These are phyloP conservation scores for Temnopleurus reevesii DNA, from an alignment of 53 echinoderm and acorn worm species.

Conservation along the genomic window DNA sequence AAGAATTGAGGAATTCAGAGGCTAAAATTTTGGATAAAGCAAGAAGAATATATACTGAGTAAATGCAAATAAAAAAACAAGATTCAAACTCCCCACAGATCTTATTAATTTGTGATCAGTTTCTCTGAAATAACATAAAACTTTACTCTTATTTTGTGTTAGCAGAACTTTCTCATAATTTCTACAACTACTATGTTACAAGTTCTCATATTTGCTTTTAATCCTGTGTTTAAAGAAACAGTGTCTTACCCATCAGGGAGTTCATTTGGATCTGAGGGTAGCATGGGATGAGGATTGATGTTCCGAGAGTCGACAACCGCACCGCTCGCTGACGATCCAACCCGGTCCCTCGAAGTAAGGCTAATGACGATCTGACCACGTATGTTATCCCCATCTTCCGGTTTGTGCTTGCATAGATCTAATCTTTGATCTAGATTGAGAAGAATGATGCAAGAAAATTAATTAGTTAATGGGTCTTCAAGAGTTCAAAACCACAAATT, in stretches of 20 bases:
- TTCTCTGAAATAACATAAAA: too few relatives aligned
- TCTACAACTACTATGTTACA: too few relatives aligned
- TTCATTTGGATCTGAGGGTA: slow-evolving; percentile 88
- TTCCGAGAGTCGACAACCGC: slow-evolving; percentile 96
- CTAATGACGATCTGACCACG: slow-evolving; percentile 99
- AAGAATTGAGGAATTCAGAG: too few relatives aligned
- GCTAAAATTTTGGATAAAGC: too few relatives aligned
- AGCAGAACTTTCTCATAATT: too few relatives aligned
- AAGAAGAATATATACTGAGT: too few relatives aligned
- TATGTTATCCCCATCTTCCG: slow-evolving; percentile 94
- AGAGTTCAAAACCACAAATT: too few relatives aligned
- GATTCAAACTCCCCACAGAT: too few relatives aligned
- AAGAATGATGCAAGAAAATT: not conserved
- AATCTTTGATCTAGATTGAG: slow-evolving; percentile 78
- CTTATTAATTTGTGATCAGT: too few relatives aligned
- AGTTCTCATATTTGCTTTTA: too few relatives aligned
- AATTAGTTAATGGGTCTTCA: not conserved
- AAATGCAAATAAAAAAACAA: too few relatives aligned
- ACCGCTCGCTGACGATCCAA: slow-evolving; percentile 74
- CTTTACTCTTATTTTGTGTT: too few relatives aligned
- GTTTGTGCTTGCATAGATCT: slow-evolving; percentile 92
- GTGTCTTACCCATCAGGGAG: slow-evolving; percentile 95
- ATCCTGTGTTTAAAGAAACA: not conserved
- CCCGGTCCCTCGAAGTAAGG: slow-evolving; percentile 89
- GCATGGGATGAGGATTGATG: slow-evolving; percentile 71